Conservation (phyloP, 1,140 invertebrate species). For the Lordiphosa stackelbergi region DNA sequence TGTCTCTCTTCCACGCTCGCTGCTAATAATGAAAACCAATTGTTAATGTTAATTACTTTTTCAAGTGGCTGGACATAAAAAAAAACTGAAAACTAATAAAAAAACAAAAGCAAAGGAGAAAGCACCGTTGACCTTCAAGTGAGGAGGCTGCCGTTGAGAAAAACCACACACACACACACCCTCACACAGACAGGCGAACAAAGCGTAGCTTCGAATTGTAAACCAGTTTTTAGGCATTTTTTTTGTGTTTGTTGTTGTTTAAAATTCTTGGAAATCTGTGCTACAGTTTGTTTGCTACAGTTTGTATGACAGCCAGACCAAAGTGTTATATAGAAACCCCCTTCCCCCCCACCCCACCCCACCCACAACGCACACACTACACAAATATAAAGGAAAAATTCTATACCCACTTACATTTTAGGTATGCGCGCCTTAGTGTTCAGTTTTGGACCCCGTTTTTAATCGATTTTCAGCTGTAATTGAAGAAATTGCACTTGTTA, state of each 20-base stretch:
- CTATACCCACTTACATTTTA: constrained; percentile 3
- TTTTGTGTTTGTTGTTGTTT: constrained; percentile 8
- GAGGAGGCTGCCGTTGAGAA: constrained; percentile 5
- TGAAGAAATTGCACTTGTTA: constrained; percentile 41
- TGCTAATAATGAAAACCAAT: constrained; percentile 27
- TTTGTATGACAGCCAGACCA: constrained; percentile 26
- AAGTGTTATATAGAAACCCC: constrained; percentile 1
- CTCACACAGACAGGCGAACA: constrained; percentile 16
- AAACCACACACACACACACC: constrained; percentile 3
- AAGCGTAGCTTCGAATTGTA: constrained; percentile 45
- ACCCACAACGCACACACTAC: too few relatives aligned
- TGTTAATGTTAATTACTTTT: constrained; percentile 43
- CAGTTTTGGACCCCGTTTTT: not conserved
- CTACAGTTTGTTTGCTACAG: constrained; percentile 47
- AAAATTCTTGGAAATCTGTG: constrained; percentile 46
- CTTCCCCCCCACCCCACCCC: too few relatives aligned
- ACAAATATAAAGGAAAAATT: too few relatives aligned
- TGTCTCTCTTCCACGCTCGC: not conserved
- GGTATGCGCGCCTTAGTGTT: constrained; percentile 3
- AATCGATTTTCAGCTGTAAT: constrained; percentile 32
- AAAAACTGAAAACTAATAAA: constrained; percentile 6
- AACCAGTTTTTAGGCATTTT: constrained; percentile 34
- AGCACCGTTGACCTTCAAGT: constrained; percentile 47
- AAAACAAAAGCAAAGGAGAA: constrained; percentile 36
- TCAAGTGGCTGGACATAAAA: constrained; percentile 39